Evolutionary conservation across 2,888 invertebrate genomes (phyloP).

Genomic region (Horisme vitalbata): DNA sequence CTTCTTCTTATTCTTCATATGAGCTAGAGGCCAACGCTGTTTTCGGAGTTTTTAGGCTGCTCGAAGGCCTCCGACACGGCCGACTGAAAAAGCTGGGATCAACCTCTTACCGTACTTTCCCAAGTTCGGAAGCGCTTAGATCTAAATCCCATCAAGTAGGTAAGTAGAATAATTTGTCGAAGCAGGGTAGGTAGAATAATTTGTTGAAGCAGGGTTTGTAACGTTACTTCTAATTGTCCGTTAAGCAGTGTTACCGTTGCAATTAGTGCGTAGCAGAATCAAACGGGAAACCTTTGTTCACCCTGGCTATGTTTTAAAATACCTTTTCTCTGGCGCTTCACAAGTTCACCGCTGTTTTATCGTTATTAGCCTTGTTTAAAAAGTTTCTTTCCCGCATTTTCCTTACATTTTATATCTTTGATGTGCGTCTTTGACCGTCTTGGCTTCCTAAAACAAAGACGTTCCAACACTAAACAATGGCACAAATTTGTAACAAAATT

Average conservation of each 20-base stretch:
- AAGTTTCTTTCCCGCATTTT: conserved; percentile 56
- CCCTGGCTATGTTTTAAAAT: conserved; percentile 60
- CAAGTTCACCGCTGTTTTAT: conserved; percentile 65
- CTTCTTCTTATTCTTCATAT: too few relatives aligned
- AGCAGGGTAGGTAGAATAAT: too few relatives aligned
- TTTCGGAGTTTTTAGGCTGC: too few relatives aligned
- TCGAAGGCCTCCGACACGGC: too few relatives aligned
- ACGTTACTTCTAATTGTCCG: too few relatives aligned
- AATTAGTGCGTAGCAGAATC: not conserved
- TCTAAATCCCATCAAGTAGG: too few relatives aligned
- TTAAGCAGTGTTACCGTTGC: not conserved
- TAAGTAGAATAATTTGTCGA: too few relatives aligned
- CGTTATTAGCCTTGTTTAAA: conserved; percentile 67
- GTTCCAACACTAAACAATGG: conserved; percentile 34
- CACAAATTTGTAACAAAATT: conserved; percentile 31
- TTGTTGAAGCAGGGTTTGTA: too few relatives aligned
- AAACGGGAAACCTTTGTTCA: conserved; percentile 8
- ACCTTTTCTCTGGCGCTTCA: conserved; percentile 56
- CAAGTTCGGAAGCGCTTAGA: too few relatives aligned
- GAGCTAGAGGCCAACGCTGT: too few relatives aligned
- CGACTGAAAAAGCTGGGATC: too few relatives aligned
- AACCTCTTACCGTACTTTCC: too few relatives aligned
- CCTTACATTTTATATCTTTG: conserved; percentile 60
- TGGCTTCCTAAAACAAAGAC: conserved; percentile 20
- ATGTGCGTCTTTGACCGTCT: conserved; percentile 40